Base-by-base conservation (phyloP, 2,797 vertebrate species). In the Gymnothorax javanicus region DNA sequence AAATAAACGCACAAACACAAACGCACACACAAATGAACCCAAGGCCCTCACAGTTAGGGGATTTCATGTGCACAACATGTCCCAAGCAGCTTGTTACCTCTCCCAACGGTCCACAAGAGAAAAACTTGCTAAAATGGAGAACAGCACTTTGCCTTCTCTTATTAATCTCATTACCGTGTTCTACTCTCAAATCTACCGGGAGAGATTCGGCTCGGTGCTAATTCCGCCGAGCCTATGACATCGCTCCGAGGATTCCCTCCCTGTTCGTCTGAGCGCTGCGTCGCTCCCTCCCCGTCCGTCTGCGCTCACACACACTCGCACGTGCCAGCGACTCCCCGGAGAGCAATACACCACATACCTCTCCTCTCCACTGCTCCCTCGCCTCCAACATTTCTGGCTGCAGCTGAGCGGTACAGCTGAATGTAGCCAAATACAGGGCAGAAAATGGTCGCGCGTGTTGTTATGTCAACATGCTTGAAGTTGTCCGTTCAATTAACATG, bases 241-340 rank as follows among this genome's bases (percentile, higher is more conserved):
- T 25, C 52, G 52, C 77, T 81, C 50, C 52, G 77, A 81, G 77
- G 77, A 81, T 56, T 81, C 50, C 77, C 77, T 56, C 17, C 15
- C 6, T 67, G 69, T 27, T 71, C 15, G 13, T 56, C 50, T 8
- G 77, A 81, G 77, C 15, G 77, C 50, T n/a, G 77, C 52, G 4
- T 20, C 2, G 43, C 77, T 56, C 77, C 52, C 77, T 12, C 73
- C 73, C 77, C 52, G 50, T 20, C 25, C 77, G 52, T 43, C 77
- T 12, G 4, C 52, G 8, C 77, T 81, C 77, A 81, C 77, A 81
- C 77, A 81, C 77, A 56, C 77, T 56, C 77, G 77, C 77, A 81
- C 77, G 77, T 81, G 77, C 77, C 77, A 54, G 50, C 52, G 23
- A 8, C 52, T 81, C 77, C 77, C 77, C 1, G 77, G 77, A 23